Evolutionary conservation across 2,797 vertebrate genomes (phyloP), one percentile per base, ranked within the genome.

Genomic region (Protosalanx chinensis): DNA sequence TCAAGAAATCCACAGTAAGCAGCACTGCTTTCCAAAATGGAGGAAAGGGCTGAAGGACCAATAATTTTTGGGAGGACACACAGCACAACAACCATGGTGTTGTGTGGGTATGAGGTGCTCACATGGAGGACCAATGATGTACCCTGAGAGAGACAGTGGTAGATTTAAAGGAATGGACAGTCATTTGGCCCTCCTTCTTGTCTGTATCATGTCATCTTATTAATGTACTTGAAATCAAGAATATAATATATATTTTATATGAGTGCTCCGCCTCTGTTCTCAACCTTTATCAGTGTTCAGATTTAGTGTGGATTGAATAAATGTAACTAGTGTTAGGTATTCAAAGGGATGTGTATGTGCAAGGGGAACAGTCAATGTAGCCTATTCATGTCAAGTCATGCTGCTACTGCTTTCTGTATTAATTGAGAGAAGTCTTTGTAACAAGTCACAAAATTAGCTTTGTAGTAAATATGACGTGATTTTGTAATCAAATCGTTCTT

Each of bases 1-100:
- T 98, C 85, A 99, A 96, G 93, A 98, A 98, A 86, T 91, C 95
- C 81, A 86, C 93, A 80, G 88, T 93, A 84, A 91, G 90, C 88
- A 92, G 79, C 71, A 89, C 85, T 84, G 73, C 84, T 84, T 90
- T 93, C 90, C 94, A 94, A 82, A 92, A 90, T 74, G 95, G 94
- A 88, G 95, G 96, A 78, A 97, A 97, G 92, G 89, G 89, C 85
- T 98, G 91, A 98, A 12, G 89, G 89, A 87, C 58, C 0, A 69
- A 67, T 35, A 46, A 30, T 29, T 57, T 7, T 56, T 41, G 49
- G 30, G 4, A 16, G 49, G 30, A 68, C 32, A 33, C 53, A 46
- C n/a, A 29, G 37, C 33, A 58, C 51, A 70, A 32, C 32, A 68
- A 51, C n/a, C 35, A 33, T 56, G 7, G 49, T 64, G 53, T 27